phyloP scores from a whole-genome alignment of 2,888 invertebrate species.

The Lycophotia porphyrea region DNA sequence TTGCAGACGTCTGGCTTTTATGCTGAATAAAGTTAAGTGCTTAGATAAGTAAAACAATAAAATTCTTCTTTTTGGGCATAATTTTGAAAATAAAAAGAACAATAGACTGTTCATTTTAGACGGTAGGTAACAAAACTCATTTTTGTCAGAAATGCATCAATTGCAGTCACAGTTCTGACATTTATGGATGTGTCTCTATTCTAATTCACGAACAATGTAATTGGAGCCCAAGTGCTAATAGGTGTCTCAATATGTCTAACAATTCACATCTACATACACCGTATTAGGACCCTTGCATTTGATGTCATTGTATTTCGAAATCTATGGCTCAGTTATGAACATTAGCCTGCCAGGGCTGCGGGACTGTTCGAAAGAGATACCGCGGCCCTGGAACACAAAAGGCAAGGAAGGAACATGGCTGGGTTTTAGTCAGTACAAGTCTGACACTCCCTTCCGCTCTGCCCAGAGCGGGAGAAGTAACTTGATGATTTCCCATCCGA shows the following conservation, averaged over 20 bases:
- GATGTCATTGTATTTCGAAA: constrained; percentile 63
- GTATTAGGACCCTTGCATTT: constrained; percentile 66
- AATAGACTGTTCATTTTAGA: constrained; percentile 36
- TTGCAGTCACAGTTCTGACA: constrained; percentile 46
- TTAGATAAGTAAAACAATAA: background rate
- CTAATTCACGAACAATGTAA: constrained; percentile 80
- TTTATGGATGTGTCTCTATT: constrained; percentile 68
- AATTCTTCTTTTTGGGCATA: constrained; percentile 25
- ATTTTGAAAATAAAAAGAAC: constrained; percentile 46
- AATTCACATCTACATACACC: constrained; percentile 67
- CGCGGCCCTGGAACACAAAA: too few relatives aligned
- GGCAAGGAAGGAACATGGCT: too few relatives aligned
- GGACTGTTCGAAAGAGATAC: too few relatives aligned
- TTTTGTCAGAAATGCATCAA: constrained; percentile 50
- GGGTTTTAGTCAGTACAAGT: too few relatives aligned
- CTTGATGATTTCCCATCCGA: too few relatives aligned
- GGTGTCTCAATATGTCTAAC: constrained; percentile 66
- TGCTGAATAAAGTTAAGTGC: constrained; percentile 6
- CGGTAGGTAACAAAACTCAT: constrained; percentile 19
- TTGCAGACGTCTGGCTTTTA: background rate
- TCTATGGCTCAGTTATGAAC: constrained; percentile 28
- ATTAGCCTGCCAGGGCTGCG: too few relatives aligned
- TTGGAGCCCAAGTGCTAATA: constrained; percentile 69
- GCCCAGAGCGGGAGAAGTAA: too few relatives aligned
- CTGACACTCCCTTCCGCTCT: too few relatives aligned